These are phyloP conservation scores for Philopotamus ludificatus DNA, from an alignment of 1,140 invertebrate genomes.

Conservation along the genomic window DNA sequence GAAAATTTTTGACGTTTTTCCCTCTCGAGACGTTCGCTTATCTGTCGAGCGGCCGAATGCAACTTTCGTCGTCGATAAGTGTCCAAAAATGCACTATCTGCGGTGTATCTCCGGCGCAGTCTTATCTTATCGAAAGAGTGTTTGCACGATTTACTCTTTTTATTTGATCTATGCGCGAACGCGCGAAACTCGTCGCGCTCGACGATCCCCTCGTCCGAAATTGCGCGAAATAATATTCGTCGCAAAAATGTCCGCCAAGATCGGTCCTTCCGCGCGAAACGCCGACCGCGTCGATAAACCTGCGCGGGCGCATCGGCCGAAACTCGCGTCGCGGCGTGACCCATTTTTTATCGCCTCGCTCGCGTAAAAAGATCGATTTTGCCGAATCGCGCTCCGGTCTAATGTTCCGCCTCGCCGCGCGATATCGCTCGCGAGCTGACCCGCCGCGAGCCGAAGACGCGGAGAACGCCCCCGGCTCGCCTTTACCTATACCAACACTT, in stretches of 20 bases:
- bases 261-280: too few species aligned
- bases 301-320: too few species aligned
- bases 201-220: too few species aligned
- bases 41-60: background rate
- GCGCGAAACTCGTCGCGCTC: too few species aligned
- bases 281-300: too few species aligned
- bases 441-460: background rate
- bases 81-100: background rate
- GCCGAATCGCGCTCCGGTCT: background rate
- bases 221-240: too few species aligned
- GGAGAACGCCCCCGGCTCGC: background rate
- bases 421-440: too few species aligned
- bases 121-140: background rate
- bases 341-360: too few species aligned
- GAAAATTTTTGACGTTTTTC: background rate
- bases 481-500: conserved; percentile 41
- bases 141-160: background rate
- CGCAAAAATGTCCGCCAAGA: too few species aligned
- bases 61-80: background rate
- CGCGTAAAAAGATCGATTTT: background rate
- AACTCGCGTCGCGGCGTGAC: too few species aligned
- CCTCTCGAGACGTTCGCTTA: background rate
- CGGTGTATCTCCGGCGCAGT: background rate
- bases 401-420: background rate
- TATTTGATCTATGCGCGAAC: too few species aligned